A percentile compares a stretch with the other conserved stretches of the same genome.
phyloP scores from a whole-genome alignment of 1,140 invertebrate genomes.

The Papilio helenus region DNA sequence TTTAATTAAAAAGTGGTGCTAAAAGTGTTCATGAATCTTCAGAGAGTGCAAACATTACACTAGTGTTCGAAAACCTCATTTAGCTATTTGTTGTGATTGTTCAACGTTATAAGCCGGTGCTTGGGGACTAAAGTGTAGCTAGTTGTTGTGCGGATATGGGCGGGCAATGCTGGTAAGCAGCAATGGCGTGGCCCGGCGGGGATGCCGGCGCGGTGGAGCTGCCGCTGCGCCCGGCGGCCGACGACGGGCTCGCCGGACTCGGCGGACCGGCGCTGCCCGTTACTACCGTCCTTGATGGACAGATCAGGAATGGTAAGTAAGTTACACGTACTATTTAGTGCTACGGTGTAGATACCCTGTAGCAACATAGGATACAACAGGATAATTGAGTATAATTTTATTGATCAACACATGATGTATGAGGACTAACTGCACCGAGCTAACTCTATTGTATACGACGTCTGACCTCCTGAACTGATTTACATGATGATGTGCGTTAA shows the following conservation, averaged over 20 bases:
- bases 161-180: conserved; percentile 47
- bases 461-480: not conserved
- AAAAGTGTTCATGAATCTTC: conserved; percentile 42
- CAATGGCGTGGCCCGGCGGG: conserved; percentile 75
- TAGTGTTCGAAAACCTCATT: not conserved
- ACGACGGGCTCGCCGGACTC: conserved; percentile 45
- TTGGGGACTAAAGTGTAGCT: conserved; percentile 29
- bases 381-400: not conserved
- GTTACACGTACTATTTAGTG: not conserved
- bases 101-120: conserved; percentile 9
- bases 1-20: conserved; percentile 42
- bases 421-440: not conserved
- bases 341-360: not conserved
- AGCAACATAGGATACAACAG: not conserved
- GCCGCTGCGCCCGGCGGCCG: conserved; percentile 55
- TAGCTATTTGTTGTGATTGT: not conserved
- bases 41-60: conserved; percentile 21
- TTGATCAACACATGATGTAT: not conserved
- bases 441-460: not conserved
- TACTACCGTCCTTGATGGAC: conserved; percentile 52
- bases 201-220: conserved; percentile 67
- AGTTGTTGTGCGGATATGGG: conserved; percentile 38
- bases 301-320: conserved; percentile 49
- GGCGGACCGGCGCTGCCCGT: conserved; percentile 54
- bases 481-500: not conserved